These are phyloP conservation scores for Calyptomena viridis DNA, from an alignment of 2,113 vertebrate species.

Conservation along the genomic window DNA sequence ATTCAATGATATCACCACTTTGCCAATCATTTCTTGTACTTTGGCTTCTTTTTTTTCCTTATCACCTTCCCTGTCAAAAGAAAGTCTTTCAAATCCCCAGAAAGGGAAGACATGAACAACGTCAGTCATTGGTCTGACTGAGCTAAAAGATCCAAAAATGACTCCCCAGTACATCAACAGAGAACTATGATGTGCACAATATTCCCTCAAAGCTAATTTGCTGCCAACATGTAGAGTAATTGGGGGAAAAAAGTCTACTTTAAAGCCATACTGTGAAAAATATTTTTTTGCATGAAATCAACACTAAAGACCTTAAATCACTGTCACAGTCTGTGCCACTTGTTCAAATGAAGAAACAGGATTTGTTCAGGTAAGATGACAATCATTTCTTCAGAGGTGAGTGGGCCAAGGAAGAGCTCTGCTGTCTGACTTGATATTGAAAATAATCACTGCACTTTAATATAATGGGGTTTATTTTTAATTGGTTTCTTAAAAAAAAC, in stretches of 20 bases:
- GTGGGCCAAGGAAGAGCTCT: background rate
- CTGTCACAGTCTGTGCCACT: slow-evolving; percentile 5
- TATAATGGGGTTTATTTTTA: background rate
- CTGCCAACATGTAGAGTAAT: slow-evolving; percentile 49
- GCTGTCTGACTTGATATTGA: background rate
- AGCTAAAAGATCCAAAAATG: slow-evolving; percentile 50
- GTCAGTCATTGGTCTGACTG: slow-evolving; percentile 44
- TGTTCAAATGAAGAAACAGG: background rate
- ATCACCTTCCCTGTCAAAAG: slow-evolving; percentile 61
- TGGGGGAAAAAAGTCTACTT: slow-evolving; percentile 26
- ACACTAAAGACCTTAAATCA: slow-evolving; percentile 33
- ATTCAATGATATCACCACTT: slow-evolving; percentile 77
- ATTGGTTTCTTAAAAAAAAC: background rate
- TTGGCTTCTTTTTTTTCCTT: slow-evolving; percentile 31
- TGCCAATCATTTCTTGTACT: slow-evolving; percentile 73
- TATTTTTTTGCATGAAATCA: background rate
- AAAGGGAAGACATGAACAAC: slow-evolving; percentile 19
- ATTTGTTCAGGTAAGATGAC: background rate
- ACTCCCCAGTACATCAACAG: slow-evolving; percentile 34
- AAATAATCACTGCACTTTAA: background rate
- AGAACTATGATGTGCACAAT: slow-evolving; percentile 2
- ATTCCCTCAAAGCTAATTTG: slow-evolving; percentile 63
- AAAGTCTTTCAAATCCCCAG: slow-evolving; percentile 50
- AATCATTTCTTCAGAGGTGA: slow-evolving; percentile 42
- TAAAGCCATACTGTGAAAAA: slow-evolving; percentile 57